phyloP scores from a whole-genome alignment of 2,113 vertebrate genomes.

The Laticauda colubrina region DNA sequence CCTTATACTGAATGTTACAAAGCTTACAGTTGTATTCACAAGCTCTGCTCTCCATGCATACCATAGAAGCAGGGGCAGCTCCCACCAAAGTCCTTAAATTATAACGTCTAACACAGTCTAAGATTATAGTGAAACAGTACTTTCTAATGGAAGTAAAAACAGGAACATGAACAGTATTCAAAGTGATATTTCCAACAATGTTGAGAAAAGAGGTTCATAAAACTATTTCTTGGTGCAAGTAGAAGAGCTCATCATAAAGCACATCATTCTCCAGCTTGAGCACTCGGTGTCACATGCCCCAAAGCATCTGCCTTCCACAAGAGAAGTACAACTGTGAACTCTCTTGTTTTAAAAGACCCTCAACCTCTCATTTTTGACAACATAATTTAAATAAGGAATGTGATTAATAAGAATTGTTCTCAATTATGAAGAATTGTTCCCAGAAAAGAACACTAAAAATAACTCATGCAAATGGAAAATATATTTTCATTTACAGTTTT shows the following conservation, averaged over 20 bases:
- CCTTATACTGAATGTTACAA: background rate
- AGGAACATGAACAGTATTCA: background rate
- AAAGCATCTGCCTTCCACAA: background rate
- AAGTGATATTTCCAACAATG: background rate
- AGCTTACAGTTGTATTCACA: background rate
- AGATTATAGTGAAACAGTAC: background rate
- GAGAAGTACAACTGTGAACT: background rate
- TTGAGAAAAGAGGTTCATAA: background rate
- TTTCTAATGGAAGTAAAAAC: background rate
- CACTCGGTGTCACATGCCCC: background rate
- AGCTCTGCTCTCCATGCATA: background rate
- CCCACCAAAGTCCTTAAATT: background rate
- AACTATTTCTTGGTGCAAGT: background rate
- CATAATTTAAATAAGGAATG: background rate
- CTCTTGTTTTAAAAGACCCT: background rate
- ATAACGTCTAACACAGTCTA: background rate
- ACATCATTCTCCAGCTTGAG: background rate
- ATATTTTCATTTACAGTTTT: background rate
- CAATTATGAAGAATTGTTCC: background rate
- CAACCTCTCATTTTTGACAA: background rate
- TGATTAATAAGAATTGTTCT: constrained; percentile 10
- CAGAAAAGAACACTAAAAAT: background rate
- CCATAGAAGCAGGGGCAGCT: background rate
- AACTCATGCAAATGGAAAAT: background rate
- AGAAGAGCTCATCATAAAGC: background rate